phyloP scores from a whole-genome alignment of 2,797 vertebrate species.

The Meda fulgida region DNA sequence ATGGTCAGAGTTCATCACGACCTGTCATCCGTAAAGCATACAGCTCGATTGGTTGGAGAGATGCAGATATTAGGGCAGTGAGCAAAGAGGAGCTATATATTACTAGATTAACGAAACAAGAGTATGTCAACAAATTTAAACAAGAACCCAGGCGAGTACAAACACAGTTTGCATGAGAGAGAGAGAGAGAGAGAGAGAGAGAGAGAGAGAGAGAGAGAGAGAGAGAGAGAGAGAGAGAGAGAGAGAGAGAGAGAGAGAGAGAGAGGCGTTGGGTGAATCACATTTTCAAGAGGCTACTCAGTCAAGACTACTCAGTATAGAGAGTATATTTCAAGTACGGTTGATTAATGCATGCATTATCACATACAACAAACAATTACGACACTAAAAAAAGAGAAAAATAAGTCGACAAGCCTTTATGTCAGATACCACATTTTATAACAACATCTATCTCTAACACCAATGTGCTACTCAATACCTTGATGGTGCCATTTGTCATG shows the following conservation, averaged over 20 bases:
- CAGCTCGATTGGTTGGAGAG: constrained; percentile 1
- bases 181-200: neutral
- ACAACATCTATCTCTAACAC: constrained; percentile 1
- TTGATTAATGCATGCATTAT: neutral
- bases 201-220: neutral
- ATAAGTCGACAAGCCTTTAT: neutral
- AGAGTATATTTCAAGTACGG: constrained; percentile 6
- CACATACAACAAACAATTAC: neutral
- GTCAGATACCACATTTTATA: neutral
- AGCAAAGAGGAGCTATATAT: constrained; percentile 43
- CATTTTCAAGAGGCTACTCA: neutral
- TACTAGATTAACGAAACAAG: constrained; percentile 10
- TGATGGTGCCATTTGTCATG: constrained; percentile 28
- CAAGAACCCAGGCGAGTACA: neutral
- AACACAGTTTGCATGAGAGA: neutral
- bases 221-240: neutral
- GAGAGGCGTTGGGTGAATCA: too few species aligned
- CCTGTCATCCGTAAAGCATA: constrained; percentile 32
- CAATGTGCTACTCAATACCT: neutral
- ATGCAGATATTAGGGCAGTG: constrained; percentile 42
- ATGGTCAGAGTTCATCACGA: constrained; percentile 29
- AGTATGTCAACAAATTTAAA: constrained; percentile 6
- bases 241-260: neutral
- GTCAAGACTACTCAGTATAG: too few species aligned
- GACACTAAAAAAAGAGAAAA: neutral